phyloP scores from a whole-genome alignment of 1,140 invertebrate genomes.

The Trichonephila inaurata region DNA sequence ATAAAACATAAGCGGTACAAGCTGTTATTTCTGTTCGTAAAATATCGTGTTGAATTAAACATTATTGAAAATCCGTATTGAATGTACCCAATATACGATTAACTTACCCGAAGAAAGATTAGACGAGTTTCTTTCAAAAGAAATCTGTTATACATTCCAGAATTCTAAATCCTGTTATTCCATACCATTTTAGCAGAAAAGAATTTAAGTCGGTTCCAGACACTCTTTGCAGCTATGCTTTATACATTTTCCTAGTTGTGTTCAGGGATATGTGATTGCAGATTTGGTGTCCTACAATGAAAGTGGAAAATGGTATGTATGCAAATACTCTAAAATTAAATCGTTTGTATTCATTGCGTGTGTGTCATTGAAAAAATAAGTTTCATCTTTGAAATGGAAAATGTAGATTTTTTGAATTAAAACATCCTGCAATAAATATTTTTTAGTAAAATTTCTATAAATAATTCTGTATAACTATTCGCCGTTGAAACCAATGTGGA shows the following conservation, averaged over 20 bases:
- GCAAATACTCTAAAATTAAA: background rate
- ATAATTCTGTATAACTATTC: background rate
- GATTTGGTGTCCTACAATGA: background rate
- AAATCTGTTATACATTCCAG: no score
- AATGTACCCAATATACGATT: no score
- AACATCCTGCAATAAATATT: background rate
- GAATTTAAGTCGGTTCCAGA: background rate
- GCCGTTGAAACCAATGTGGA: background rate
- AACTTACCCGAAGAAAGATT: no score
- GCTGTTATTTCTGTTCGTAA: no score
- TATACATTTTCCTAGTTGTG: background rate
- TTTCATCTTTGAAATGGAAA: slow-evolving; percentile 30
- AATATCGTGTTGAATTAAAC: no score
- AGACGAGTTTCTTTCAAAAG: no score
- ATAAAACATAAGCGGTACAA: no score
- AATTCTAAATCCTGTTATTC: background rate
- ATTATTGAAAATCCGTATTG: no score
- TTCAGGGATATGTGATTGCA: background rate
- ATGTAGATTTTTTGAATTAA: background rate
- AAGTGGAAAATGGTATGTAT: background rate
- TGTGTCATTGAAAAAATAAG: slow-evolving; percentile 20
- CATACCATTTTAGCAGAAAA: background rate
- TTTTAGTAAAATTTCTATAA: background rate
- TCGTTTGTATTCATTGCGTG: slow-evolving; percentile 26
- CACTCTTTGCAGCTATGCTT: background rate